These are phyloP conservation scores for Sympetrum striolatum DNA, from an alignment of 2,888 invertebrate species.

Conservation along the genomic window DNA sequence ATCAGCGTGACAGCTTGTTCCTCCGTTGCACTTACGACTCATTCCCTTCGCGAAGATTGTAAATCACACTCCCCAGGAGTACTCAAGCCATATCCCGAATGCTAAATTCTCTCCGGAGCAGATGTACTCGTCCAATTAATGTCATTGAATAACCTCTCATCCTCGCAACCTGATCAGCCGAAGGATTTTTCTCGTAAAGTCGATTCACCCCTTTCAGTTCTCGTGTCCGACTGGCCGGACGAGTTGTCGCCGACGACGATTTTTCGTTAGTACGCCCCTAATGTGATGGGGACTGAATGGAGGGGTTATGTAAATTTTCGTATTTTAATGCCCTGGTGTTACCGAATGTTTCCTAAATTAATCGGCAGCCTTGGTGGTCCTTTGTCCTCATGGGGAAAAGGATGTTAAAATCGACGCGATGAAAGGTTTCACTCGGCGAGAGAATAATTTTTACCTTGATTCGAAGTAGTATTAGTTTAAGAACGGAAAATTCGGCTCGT, in stretches of 20 bases:
- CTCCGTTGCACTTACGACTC: slow-evolving; percentile 23
- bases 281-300: neutral
- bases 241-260: neutral
- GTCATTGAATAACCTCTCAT: neutral
- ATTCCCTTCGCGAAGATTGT: slow-evolving; percentile 1
- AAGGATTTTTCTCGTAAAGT: neutral
- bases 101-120: neutral
- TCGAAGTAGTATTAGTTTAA: no score
- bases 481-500: no score
- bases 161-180: slow-evolving; percentile 8
- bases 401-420: no score
- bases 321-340: no score
- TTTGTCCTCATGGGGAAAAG: no score
- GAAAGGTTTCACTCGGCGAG: no score
- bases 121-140: slow-evolving; percentile 23
- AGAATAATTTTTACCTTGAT: no score
- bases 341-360: no score
- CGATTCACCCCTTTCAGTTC: neutral
- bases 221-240: neutral
- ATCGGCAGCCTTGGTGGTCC: no score
- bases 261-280: neutral
- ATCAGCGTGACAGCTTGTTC: neutral
- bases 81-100: neutral
- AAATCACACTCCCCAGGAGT: neutral
- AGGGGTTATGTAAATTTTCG: no score